Evolutionary conservation across 1,140 invertebrate genomes (phyloP).

Genomic region (Cryptotermes secundus): DNA sequence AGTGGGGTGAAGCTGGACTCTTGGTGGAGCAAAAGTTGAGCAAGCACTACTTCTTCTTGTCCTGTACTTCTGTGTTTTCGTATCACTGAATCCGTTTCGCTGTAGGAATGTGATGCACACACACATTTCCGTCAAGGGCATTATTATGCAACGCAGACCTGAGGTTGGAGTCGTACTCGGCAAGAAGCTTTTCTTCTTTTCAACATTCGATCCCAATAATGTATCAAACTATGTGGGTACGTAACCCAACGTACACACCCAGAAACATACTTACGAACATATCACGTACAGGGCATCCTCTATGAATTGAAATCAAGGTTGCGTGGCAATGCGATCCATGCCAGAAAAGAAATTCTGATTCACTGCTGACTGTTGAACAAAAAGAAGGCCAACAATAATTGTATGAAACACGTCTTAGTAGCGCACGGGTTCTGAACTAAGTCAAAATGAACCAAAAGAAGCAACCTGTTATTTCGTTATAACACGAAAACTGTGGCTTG

Average conservation of each 20-base stretch:
- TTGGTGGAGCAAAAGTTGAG: not conserved
- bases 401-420: not conserved
- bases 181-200: not conserved
- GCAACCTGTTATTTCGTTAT: constrained; percentile 5
- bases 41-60: not conserved
- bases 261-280: not conserved
- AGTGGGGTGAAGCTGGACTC: too few species aligned
- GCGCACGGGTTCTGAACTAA: not conserved
- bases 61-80: not conserved
- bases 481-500: not conserved
- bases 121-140: not conserved
- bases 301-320: not conserved
- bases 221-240: not conserved
- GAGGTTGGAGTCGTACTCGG: not conserved
- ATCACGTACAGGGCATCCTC: not conserved
- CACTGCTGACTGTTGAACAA: not conserved
- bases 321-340: not conserved
- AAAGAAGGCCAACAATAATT: not conserved
- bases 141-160: not conserved
- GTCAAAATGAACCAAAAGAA: not conserved
- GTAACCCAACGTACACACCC: not conserved
- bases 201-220: not conserved
- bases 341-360: not conserved
- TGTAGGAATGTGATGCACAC: not conserved
- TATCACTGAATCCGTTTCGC: not conserved